phyloP scores from a whole-genome alignment of 2,888 invertebrate genomes.

The Lordiphosa fenestrarum region DNA sequence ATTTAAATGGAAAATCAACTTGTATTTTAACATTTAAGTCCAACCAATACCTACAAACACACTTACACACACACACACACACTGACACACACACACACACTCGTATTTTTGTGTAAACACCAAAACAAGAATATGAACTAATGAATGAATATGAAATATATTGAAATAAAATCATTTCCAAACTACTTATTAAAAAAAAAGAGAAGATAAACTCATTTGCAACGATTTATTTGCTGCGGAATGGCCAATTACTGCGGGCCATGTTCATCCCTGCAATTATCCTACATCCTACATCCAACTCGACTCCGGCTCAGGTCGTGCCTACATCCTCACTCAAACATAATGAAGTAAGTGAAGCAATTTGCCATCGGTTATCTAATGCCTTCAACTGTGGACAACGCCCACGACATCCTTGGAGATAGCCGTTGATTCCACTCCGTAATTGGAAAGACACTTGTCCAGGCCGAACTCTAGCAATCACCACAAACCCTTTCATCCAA shows the following conservation, averaged over 20 bases:
- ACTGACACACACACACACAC: constrained; percentile 25
- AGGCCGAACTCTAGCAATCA: no score
- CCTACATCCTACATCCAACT: no score
- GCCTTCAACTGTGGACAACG: neutral
- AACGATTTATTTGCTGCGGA: constrained; percentile 1
- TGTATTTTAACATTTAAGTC: constrained; percentile 64
- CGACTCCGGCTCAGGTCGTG: no score
- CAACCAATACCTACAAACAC: constrained; percentile 6
- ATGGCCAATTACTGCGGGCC: no score
- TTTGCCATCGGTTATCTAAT: no score
- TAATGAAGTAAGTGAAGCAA: no score
- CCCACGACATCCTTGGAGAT: no score
- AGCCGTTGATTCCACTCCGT: no score
- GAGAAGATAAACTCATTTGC: neutral
- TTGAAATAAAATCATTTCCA: constrained; percentile 73
- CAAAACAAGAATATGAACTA: constrained; percentile 65
- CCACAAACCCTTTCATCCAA: no score
- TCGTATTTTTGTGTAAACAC: constrained; percentile 67
- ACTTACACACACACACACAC: constrained; percentile 9
- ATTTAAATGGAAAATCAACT: constrained; percentile 54
- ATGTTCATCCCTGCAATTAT: no score
- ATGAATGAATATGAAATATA: constrained; percentile 69
- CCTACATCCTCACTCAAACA: no score
- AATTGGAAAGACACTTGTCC: no score
- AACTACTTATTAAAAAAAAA: constrained; percentile 48